These are phyloP conservation scores for Theodoxus fluviatilis DNA, from an alignment of 2,888 invertebrate species.

Conservation along the genomic window DNA sequence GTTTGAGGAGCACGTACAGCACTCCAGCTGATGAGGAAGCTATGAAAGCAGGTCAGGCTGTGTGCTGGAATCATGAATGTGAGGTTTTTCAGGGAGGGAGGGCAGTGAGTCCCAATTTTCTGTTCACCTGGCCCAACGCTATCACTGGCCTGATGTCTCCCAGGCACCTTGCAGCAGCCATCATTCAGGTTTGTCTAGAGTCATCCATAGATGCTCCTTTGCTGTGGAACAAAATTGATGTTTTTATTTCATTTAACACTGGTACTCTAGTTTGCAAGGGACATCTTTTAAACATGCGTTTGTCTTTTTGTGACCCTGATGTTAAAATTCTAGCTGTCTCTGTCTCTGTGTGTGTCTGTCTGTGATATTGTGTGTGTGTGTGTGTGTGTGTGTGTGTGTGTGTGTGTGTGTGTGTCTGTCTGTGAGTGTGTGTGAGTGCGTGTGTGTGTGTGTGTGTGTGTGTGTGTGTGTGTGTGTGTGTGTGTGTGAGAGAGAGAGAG, in stretches of 20 bases:
- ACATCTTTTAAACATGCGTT: constrained; percentile 7
- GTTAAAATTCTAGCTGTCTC: background rate
- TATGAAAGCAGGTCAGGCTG: no score
- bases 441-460: background rate
- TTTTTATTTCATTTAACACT: background rate
- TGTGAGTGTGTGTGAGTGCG: constrained; percentile 8
- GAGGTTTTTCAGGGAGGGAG: constrained; percentile 58
- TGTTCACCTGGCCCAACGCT: constrained; percentile 64
- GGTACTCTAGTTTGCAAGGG: background rate
- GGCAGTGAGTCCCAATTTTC: constrained; percentile 57
- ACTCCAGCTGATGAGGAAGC: no score
- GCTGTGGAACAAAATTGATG: background rate
- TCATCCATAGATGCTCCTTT: background rate
- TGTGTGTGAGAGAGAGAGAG: background rate
- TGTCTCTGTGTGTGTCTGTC: background rate
- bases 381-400: constrained; percentile 15
- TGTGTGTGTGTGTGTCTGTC: background rate
- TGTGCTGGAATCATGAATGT: no score
- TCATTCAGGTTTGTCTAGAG: constrained; percentile 39
- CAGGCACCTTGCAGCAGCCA: constrained; percentile 37
- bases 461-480: background rate
- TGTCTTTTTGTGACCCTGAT: no score
- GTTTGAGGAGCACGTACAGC: no score
- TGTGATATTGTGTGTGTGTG: constrained; percentile 2
- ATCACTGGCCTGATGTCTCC: constrained; percentile 48